These are phyloP conservation scores for Spilogale gracilis DNA, from an alignment of 2,113 vertebrate species.

Conservation along the genomic window DNA sequence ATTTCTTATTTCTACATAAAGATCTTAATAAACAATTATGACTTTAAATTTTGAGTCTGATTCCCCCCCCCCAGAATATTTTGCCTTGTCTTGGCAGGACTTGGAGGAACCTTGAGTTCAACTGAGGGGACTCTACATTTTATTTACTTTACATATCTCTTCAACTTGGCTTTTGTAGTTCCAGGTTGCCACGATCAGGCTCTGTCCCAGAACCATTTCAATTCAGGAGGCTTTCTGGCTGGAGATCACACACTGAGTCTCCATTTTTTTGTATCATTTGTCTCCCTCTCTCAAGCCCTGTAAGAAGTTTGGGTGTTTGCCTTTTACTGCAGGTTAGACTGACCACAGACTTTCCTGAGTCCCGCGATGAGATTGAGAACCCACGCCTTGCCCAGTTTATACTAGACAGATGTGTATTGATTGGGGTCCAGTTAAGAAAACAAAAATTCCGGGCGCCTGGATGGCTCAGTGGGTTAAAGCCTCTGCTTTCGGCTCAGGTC, in stretches of 20 bases:
- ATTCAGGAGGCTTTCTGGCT: background rate
- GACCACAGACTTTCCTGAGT: background rate
- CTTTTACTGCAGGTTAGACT: background rate
- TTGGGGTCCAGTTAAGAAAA: background rate
- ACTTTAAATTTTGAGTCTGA: background rate
- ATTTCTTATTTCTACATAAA: conserved; percentile 30
- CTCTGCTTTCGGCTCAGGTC: no score
- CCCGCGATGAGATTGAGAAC: background rate
- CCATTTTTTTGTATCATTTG: background rate
- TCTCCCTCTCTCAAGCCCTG: background rate
- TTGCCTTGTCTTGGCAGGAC: background rate
- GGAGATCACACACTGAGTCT: background rate
- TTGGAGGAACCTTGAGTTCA: conserved; percentile 2
- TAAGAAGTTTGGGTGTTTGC: background rate
- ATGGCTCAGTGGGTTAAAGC: no score
- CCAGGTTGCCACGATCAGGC: background rate
- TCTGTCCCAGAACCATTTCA: background rate
- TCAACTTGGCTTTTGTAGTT: background rate
- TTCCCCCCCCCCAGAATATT: background rate
- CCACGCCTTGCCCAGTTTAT: background rate
- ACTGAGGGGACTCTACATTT: background rate
- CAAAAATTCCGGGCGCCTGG: background rate
- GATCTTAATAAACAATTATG: conserved; percentile 11
- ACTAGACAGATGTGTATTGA: background rate
- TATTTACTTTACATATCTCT: background rate